Conservation (phyloP, 2,797 vertebrate genomes). For the Craterocephalus amniculus region DNA sequence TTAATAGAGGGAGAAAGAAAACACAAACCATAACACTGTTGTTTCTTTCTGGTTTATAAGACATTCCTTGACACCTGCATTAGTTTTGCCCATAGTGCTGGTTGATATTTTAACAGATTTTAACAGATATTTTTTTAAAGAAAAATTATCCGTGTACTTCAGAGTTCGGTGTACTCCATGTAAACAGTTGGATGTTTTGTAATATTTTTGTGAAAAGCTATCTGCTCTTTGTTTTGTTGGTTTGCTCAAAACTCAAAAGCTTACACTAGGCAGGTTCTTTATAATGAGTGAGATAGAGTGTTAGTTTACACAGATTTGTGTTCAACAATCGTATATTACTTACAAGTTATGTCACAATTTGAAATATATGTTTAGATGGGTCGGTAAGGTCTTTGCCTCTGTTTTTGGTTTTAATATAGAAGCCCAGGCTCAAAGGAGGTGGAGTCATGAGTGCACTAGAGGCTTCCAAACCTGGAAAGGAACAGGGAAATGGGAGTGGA, state of each 20-base stretch:
- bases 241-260: slow-evolving; percentile 8
- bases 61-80: background rate
- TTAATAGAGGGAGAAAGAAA: background rate
- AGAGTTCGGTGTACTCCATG: background rate
- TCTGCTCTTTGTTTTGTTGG: slow-evolving; percentile 5
- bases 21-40: background rate
- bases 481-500: slow-evolving; percentile 65
- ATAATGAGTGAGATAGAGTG: slow-evolving; percentile 9
- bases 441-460: slow-evolving; percentile 83
- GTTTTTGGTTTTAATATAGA: slow-evolving; percentile 44
- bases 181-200: background rate
- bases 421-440: slow-evolving; percentile 72
- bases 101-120: background rate
- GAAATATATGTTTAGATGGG: background rate
- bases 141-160: too few species aligned
- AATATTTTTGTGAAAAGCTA: slow-evolving; percentile 20
- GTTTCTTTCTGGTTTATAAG: background rate
- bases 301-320: slow-evolving; percentile 11
- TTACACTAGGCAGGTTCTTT: slow-evolving; percentile 8
- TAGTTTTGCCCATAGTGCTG: background rate
- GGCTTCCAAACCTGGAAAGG: slow-evolving; percentile 74
- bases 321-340: background rate
- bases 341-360: background rate
- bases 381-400: slow-evolving; percentile 26
- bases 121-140: too few species aligned